Evolutionary conservation across 2,113 vertebrate species (phyloP), one percentile per base, ranked within the genome.

Genomic region (Elephas maximus): DNA sequence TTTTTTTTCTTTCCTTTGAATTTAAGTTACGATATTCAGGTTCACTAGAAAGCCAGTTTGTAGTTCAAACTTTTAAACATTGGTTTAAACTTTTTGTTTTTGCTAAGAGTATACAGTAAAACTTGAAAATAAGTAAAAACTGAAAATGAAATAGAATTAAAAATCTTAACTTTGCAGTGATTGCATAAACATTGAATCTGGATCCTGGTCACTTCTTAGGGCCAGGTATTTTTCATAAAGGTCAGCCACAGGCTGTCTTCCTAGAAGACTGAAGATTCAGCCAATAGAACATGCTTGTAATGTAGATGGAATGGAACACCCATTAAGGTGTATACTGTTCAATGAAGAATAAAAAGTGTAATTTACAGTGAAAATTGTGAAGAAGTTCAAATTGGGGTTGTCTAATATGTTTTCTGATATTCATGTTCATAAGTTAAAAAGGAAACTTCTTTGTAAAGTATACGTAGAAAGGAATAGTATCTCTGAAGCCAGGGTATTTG

Each of bases 71-170:
- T 57, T 57, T 91, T 91, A 48, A 48, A 48, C 12, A 28, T 44
- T 28, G 9, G 26, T 83, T 86, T 94, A 81, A 57, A 28, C 65
- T 57, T 57, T 91, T 91, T 83, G 11, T 20, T 44, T 62, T 88
- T 53, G 28, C 4, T 51, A 18, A 37, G 90, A 71, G 57, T 57
- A 57, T 57, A 48, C 48, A 88, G 88, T 30, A 17, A n/a, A 65
- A 53, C 5, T 69, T 77, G 21, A 71, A 93, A 90, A 30, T 85
- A 87, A 81, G 53, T 37, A 20, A 88, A 95, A 86, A 33, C 17
- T 69, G 18, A 92, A 86, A 83, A 53, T 88, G 6, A 69, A 88
- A 67, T 88, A 60, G 77, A 94, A 71, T 71, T 23, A 23, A 53
- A 76, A 73, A 21, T 11, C 90, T 85, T 44, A 94, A 91, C 77